These are phyloP conservation scores for Phrynosoma blainvillii DNA, from an alignment of 2,113 vertebrate genomes.

Conservation along the genomic window DNA sequence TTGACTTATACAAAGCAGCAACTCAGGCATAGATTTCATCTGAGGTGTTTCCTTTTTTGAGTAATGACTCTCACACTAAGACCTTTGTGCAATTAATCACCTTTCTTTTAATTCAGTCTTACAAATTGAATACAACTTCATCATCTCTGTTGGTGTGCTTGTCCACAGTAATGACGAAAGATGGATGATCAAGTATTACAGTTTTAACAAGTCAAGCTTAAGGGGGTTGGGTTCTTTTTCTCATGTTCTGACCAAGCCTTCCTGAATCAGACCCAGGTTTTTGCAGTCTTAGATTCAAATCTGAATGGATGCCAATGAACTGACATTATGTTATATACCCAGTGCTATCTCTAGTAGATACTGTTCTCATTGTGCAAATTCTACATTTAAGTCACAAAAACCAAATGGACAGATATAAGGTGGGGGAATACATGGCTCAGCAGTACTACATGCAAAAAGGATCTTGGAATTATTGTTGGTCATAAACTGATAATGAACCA, in stretches of 20 bases:
- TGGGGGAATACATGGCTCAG: no score
- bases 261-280: background rate
- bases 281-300: background rate
- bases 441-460: no score
- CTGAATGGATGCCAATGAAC: background rate
- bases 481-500: no score
- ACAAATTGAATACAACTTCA: background rate
- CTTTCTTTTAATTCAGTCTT: slow-evolving; percentile 1
- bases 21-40: slow-evolving; percentile 32
- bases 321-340: no score
- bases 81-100: slow-evolving; percentile 24
- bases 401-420: no score
- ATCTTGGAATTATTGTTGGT: no score
- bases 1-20: slow-evolving; percentile 10
- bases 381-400: no score
- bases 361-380: no score
- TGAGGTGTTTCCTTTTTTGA: slow-evolving; percentile 41
- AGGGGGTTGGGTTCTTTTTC: background rate
- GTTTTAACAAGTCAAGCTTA: background rate
- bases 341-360: no score
- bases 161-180: slow-evolving; percentile 10
- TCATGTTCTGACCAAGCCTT: background rate
- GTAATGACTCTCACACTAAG: slow-evolving; percentile 23
- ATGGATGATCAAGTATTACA: background rate
- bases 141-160: background rate